A percentile compares a stretch with the other conserved stretches of the same genome.
Evolutionary conservation across 2,797 vertebrate species (phyloP).

Genomic region (Ptychadena robeensis): DNA sequence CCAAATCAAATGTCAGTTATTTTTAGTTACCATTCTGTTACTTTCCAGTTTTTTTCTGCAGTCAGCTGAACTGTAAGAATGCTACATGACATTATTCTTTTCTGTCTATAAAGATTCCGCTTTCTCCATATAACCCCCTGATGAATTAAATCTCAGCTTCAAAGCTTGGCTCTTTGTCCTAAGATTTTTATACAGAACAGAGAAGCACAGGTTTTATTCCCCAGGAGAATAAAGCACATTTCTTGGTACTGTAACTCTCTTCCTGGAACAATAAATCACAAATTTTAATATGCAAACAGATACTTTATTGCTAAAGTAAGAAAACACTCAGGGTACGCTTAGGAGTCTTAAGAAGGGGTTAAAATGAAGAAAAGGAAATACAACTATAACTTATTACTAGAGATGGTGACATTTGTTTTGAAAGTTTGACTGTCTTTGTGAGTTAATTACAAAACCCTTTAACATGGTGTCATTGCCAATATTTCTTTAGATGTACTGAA

Average conservation of each 20-base stretch:
- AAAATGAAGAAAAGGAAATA: not conserved
- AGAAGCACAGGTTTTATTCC: slow-evolving; percentile 35
- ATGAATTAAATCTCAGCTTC: slow-evolving; percentile 36
- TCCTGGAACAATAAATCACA: slow-evolving; percentile 38
- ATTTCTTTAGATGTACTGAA: too few relatives aligned
- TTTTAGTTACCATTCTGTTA: not conserved
- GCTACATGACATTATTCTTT: slow-evolving; percentile 22
- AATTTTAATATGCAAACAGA: slow-evolving; percentile 25
- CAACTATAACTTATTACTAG: not conserved
- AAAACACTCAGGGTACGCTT: not conserved
- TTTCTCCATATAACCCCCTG: slow-evolving; percentile 28
- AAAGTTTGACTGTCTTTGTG: too few relatives aligned
- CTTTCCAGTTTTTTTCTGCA: slow-evolving; percentile 12
- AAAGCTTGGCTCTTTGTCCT: slow-evolving; percentile 42
- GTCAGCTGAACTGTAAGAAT: slow-evolving; percentile 16
- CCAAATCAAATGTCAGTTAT: not conserved
- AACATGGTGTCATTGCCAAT: too few relatives aligned
- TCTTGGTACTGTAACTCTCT: slow-evolving; percentile 28
- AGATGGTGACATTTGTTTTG: too few relatives aligned
- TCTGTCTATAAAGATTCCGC: slow-evolving; percentile 12
- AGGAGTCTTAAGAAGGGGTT: not conserved
- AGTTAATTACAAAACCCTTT: too few relatives aligned
- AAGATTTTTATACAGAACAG: slow-evolving; percentile 30
- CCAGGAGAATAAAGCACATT: slow-evolving; percentile 31
- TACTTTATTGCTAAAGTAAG: slow-evolving; percentile 8